Percentiles rank a stretch among this genome's conserved stretches.
Conservation (phyloP, 2,113 vertebrate species). For the Cyphomyrus discorhynchus region DNA sequence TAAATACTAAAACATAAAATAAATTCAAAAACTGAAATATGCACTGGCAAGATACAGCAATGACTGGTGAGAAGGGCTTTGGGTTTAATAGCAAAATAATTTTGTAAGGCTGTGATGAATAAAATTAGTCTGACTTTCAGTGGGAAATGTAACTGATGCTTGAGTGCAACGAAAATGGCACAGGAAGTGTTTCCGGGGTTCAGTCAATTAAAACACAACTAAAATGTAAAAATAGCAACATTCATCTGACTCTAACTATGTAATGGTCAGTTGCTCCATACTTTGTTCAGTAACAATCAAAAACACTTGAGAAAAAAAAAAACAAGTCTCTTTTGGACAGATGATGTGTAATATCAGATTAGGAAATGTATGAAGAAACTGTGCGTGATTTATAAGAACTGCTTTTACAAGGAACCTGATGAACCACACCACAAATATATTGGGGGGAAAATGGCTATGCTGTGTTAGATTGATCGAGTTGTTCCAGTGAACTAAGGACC, state of each 20-base stretch:
- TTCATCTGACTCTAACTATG: not conserved
- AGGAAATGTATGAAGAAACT: not conserved
- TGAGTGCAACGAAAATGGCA: not conserved
- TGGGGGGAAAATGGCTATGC: not conserved
- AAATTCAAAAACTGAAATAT: not conserved
- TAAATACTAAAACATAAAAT: not conserved
- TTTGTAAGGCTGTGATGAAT: not conserved
- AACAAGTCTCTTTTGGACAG: not conserved
- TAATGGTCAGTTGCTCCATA: not conserved
- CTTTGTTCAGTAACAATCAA: not conserved
- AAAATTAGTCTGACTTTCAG: not conserved
- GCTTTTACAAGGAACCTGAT: not conserved
- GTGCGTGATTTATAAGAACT: not conserved
- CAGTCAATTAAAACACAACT: not conserved
- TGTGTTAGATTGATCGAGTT: not conserved
- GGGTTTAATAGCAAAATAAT: not conserved
- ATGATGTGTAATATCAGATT: not conserved
- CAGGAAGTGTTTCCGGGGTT: not conserved
- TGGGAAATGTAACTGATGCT: not conserved
- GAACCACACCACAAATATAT: not conserved
- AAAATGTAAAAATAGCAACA: not conserved
- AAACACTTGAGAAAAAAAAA: not conserved
- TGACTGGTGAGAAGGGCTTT: not conserved
- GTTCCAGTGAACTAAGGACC: not conserved
- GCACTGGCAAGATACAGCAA: not conserved